Conservation (phyloP, 2,888 invertebrate species). For the Synanthedon myopaeformis region DNA sequence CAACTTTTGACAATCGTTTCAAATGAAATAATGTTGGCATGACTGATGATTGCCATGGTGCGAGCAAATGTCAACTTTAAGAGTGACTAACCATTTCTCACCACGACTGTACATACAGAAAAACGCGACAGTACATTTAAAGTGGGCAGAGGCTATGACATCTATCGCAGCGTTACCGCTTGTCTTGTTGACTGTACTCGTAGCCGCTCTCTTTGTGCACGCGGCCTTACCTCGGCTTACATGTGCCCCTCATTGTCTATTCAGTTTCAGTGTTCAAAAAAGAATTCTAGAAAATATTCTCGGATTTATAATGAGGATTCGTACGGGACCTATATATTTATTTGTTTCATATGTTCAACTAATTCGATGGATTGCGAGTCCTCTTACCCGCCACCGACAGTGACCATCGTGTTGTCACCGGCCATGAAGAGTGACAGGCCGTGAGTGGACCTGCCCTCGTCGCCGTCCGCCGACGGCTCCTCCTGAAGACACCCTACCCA, state of each 20-base stretch:
- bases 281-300: too few relatives aligned
- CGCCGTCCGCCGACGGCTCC: constrained; percentile 11
- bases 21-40: too few relatives aligned
- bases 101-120: too few relatives aligned
- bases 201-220: constrained; percentile 49
- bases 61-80: too few relatives aligned
- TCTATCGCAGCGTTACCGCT: constrained; percentile 47
- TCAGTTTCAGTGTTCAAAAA: background rate
- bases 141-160: too few relatives aligned
- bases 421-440: constrained; percentile 94
- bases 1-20: too few relatives aligned
- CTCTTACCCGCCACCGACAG: constrained; percentile 93
- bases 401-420: constrained; percentile 91
- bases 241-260: constrained; percentile 42
- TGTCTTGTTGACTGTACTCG: constrained; percentile 60
- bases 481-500: constrained; percentile 89
- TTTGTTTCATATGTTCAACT: too few relatives aligned
- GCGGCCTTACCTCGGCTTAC: constrained; percentile 44
- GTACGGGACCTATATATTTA: too few relatives aligned
- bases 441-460: constrained; percentile 56
- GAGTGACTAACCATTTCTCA: too few relatives aligned
- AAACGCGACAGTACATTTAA: too few relatives aligned
- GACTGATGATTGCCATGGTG: too few relatives aligned
- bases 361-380: constrained; percentile 11
- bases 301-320: too few relatives aligned